A percentile compares a stretch with the other conserved stretches of the same genome.
Conservation (phyloP, 2,888 invertebrate species). For the Listrodromus nycthemerus region DNA sequence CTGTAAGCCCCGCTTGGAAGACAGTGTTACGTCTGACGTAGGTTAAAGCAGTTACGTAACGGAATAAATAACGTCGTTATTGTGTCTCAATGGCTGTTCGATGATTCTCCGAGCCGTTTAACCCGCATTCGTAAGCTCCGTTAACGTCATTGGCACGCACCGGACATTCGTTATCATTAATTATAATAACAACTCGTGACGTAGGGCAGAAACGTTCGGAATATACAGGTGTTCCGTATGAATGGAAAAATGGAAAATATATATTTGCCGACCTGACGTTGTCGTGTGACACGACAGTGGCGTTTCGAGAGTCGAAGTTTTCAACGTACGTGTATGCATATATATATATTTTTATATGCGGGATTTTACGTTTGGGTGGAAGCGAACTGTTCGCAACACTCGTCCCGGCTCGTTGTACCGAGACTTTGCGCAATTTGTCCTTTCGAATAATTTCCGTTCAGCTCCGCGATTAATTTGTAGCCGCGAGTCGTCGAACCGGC, state of each 20-base stretch:
- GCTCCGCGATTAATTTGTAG: conserved; percentile 43
- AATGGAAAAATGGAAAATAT: conserved; percentile 20
- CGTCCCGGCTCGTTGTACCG: background rate
- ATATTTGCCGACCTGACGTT: conserved; percentile 15
- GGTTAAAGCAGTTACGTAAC: background rate
- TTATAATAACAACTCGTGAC: background rate
- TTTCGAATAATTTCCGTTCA: conserved; percentile 22
- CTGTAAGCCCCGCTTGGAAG: conserved; percentile 21
- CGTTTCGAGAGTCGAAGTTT: background rate
- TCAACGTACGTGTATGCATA: conserved; percentile 1
- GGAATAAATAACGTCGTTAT: conserved; percentile 1
- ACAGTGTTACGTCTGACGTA: background rate
- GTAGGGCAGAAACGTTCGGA: conserved; percentile 8
- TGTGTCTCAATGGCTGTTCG: background rate
- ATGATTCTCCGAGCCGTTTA: conserved; percentile 22
- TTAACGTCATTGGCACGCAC: conserved; percentile 17
- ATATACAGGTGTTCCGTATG: background rate
- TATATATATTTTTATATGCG: conserved; percentile 33
- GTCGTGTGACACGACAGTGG: conserved; percentile 30
- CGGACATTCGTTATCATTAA: conserved; percentile 30
- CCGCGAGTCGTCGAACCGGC: conserved; percentile 22
- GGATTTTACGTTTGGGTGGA: background rate
- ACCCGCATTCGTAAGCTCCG: conserved; percentile 1
- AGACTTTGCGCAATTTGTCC: background rate
- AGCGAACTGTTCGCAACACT: conserved; percentile 9